A percentile compares a stretch with the other conserved stretches of the same genome.
phyloP scores from a whole-genome alignment of 2,113 vertebrate species.

The Arothron firmamentum region DNA sequence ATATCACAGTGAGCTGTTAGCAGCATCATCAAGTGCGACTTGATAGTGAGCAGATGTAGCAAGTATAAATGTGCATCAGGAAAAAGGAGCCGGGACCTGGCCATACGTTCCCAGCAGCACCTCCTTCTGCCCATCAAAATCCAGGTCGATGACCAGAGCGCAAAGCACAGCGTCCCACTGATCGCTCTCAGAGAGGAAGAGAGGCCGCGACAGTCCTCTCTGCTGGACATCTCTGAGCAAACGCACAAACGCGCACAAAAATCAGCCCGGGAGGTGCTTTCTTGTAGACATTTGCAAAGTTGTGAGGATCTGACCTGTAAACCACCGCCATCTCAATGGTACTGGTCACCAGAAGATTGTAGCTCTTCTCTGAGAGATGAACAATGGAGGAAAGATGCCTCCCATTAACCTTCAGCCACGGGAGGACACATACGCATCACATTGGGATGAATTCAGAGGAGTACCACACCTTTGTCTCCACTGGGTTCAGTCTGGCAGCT shows the following conservation, averaged over 20 bases:
- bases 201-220: constrained; percentile 73
- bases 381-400: background rate
- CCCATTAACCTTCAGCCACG: too few relatives aligned
- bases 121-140: constrained; percentile 81
- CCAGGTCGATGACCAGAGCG: constrained; percentile 82
- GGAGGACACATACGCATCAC: too few relatives aligned
- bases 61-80: background rate
- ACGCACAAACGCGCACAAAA: constrained; percentile 5
- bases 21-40: background rate
- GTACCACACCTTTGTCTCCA: constrained; percentile 37
- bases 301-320: constrained; percentile 75
- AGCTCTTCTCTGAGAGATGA: constrained; percentile 37
- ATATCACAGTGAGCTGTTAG: background rate
- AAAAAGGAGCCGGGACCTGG: constrained; percentile 63
- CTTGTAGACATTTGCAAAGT: background rate
- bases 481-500: constrained; percentile 25
- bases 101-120: constrained; percentile 81
- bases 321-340: constrained; percentile 85
- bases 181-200: constrained; percentile 79
- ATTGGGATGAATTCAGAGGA: background rate
- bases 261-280: too few relatives aligned
- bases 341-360: constrained; percentile 83
- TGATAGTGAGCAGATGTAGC: too few relatives aligned
- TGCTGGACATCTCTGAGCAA: constrained; percentile 78
- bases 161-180: constrained; percentile 85